phyloP scores from a whole-genome alignment of 2,113 vertebrate species.

The Charina bottae region DNA sequence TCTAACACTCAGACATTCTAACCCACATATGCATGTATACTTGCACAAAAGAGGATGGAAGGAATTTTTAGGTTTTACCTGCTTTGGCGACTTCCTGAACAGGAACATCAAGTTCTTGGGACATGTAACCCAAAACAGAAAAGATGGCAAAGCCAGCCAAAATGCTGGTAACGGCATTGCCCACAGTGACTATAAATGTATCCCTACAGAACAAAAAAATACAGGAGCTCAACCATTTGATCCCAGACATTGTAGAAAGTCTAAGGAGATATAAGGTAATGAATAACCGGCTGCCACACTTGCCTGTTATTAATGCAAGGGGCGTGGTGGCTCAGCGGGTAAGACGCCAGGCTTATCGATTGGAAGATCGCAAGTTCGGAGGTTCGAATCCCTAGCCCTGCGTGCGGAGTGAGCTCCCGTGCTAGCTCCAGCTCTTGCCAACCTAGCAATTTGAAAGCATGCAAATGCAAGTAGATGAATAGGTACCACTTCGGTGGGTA shows the following conservation, averaged over 20 bases:
- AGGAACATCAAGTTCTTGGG: conserved; percentile 81
- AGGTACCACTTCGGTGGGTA: no score
- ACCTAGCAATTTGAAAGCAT: no score
- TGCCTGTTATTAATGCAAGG: neutral
- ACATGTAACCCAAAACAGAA: conserved; percentile 84
- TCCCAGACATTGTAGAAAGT: neutral
- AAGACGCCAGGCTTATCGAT: no score
- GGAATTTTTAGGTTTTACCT: conserved; percentile 61
- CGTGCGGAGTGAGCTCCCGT: no score
- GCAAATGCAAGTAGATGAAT: no score
- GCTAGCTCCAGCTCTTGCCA: no score
- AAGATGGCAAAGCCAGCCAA: conserved; percentile 84
- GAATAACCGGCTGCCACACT: neutral
- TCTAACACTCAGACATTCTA: neutral
- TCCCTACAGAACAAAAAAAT: conserved; percentile 65
- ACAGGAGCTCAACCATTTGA: neutral
- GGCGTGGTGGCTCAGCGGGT: no score
- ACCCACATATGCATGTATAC: neutral
- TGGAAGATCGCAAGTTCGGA: no score
- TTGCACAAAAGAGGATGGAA: neutral
- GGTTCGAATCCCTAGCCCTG: no score
- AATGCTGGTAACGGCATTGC: conserved; percentile 84
- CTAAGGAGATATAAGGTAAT: neutral
- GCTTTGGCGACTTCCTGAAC: conserved; percentile 84
- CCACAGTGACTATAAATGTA: conserved; percentile 83